Evolutionary conservation across 2,888 invertebrate genomes (phyloP).

Genomic region (Itoplectis maculator): DNA sequence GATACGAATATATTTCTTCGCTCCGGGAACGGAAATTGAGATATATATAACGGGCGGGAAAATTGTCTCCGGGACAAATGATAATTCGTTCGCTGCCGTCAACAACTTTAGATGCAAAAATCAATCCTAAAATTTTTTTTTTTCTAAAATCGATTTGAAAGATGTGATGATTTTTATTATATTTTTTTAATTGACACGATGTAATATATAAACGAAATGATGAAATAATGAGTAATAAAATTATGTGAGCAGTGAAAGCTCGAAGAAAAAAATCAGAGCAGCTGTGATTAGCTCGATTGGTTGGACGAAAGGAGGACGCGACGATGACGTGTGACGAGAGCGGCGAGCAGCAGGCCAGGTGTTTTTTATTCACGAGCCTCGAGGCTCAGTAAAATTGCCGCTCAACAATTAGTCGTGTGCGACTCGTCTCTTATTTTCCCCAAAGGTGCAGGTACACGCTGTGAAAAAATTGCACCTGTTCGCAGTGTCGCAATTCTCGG

Average conservation of each 20-base stretch:
- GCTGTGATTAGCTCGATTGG: background rate
- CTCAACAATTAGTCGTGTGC: background rate
- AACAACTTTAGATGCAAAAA: too few species aligned
- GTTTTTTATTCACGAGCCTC: too few species aligned
- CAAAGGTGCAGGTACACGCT: slow-evolving; percentile 8
- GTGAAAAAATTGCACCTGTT: slow-evolving; percentile 4
- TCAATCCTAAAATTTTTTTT: too few species aligned
- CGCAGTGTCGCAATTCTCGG: background rate
- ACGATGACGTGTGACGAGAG: background rate
- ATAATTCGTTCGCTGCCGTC: background rate
- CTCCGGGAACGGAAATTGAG: background rate
- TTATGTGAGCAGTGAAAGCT: too few species aligned
- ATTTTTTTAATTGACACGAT: too few species aligned
- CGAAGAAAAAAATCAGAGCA: background rate
- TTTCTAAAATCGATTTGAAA: too few species aligned
- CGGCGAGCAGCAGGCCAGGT: background rate
- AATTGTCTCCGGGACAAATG: background rate
- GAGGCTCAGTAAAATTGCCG: background rate
- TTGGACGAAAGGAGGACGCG: background rate
- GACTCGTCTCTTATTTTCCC: slow-evolving; percentile 4
- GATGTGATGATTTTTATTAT: too few species aligned
- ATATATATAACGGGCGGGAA: background rate
- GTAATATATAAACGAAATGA: too few species aligned
- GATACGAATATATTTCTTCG: slow-evolving; percentile 1
- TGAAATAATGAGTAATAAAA: too few species aligned